Base-by-base conservation (phyloP, 2,113 vertebrate species). In the Otis tarda region DNA sequence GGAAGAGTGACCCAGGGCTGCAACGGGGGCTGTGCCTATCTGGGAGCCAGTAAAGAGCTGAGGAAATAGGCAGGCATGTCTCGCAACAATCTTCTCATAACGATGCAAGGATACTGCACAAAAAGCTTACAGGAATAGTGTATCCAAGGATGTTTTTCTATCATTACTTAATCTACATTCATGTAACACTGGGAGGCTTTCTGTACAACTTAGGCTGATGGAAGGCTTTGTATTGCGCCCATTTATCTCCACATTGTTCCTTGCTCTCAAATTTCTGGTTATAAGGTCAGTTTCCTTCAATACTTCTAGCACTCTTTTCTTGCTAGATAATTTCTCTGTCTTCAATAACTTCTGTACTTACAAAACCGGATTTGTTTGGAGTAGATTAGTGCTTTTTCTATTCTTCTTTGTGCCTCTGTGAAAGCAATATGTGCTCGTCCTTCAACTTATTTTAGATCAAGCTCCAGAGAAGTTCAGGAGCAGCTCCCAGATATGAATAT, bases 61-160 rank as follows among this genome's bases (percentile, higher is more conserved):
- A 45, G 50, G 65, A 53, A 77, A 55, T 21, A 31, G 65, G 61
- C 45, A 70, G 67, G 5, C 6, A 10, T 0, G 0, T 39, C 37
- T 37, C 35, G 30, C 12, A 71, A 39, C 30, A 39, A 6, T n/a
- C 25, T 64, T 43, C 56, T 35, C 27, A 4, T 49, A 47, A 59
- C 0, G 2, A 39, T 25, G 45, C 1, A 0, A 27, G 28, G 45
- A 31, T 45, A 74, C 35, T 24, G n/a, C 60, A 63, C 31, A 37
- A 64, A 87, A 74, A 69, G 49, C 55, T 86, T 35, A 37, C 65
- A 49, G 77, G 50, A 83, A 52, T 43, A 69, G 74, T 27, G 41
- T 41, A 47, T 33, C 60, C 53, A 59, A 53, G 87, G 77, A 30
- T 30, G 27, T 37, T 69, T 59, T 61, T 69, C 77, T 64, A 4